A percentile compares a stretch with the other conserved stretches of the same genome.
These are phyloP conservation scores for Lathamus discolor DNA, from an alignment of 2,113 vertebrate genomes.

Conservation along the genomic window DNA sequence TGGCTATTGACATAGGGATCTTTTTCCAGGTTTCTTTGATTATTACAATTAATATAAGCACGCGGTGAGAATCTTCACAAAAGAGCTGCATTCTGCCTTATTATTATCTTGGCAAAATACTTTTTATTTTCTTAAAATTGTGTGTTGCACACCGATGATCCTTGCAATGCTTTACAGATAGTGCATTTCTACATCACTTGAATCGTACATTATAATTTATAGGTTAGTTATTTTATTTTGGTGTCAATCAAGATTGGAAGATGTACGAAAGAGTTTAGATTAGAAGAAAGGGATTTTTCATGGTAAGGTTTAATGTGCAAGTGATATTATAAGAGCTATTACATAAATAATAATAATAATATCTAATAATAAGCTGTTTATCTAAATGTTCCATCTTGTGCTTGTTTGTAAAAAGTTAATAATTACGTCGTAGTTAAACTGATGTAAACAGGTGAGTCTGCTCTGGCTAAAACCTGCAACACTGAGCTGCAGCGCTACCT, in stretches of 20 bases:
- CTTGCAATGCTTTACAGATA: background rate
- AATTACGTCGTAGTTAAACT: background rate
- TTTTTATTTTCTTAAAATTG: constrained; percentile 8
- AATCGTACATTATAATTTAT: constrained; percentile 35
- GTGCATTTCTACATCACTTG: background rate
- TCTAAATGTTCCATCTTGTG: background rate
- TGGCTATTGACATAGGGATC: background rate
- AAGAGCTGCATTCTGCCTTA: background rate
- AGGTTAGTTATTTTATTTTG: constrained; percentile 46
- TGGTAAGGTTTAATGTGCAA: constrained; percentile 5
- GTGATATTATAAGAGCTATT: background rate
- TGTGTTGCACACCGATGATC: background rate
- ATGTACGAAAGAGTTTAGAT: constrained; percentile 7
- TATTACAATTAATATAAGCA: background rate
- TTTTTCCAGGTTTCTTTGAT: background rate
- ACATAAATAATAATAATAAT: background rate
- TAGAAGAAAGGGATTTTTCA: constrained; percentile 13
- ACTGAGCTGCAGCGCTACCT: background rate
- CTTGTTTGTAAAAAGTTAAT: background rate
- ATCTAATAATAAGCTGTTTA: background rate
- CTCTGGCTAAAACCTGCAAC: background rate
- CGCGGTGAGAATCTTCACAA: background rate
- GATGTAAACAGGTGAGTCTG: background rate
- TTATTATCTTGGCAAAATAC: background rate
- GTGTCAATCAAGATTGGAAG: constrained; percentile 39